phyloP scores from a whole-genome alignment of 2,888 invertebrate species.

The Andrena bucephala region DNA sequence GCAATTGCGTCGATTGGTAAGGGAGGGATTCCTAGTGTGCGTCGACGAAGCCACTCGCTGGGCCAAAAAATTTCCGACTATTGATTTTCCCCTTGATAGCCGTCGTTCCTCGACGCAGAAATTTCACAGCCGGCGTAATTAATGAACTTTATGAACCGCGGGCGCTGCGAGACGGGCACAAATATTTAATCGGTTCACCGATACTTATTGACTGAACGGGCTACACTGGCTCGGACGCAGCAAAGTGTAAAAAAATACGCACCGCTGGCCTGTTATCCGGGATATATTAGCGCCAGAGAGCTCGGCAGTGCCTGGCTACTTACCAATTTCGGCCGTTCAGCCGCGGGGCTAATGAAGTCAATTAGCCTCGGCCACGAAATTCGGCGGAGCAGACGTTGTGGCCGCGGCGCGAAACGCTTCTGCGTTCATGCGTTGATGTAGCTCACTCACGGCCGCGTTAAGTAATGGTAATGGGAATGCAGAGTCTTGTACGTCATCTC shows the following conservation, averaged over 20 bases:
- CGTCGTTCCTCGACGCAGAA: slow-evolving; percentile 22
- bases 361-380: slow-evolving; percentile 27
- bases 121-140: slow-evolving; percentile 48
- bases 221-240: not conserved
- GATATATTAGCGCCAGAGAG: slow-evolving; percentile 8
- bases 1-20: not conserved
- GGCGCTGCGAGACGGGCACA: slow-evolving; percentile 32
- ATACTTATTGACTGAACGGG: slow-evolving; percentile 50
- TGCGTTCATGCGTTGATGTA: slow-evolving; percentile 6
- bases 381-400: not conserved
- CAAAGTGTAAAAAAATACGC: slow-evolving; percentile 1
- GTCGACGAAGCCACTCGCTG: not conserved
- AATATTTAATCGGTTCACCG: slow-evolving; percentile 58
- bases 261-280: not conserved
- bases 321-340: slow-evolving; percentile 32
- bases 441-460: not conserved
- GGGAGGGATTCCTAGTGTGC: not conserved
- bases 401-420: not conserved
- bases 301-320: not conserved
- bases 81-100: slow-evolving; percentile 33
- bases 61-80: slow-evolving; percentile 29
- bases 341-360: slow-evolving; percentile 40
- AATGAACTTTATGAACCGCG: slow-evolving; percentile 45
- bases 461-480: slow-evolving; percentile 5
- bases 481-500: not conserved